A percentile compares a stretch with the other conserved stretches of the same genome.
These are phyloP conservation scores for Allolobophora icterica DNA, from an alignment of 2,888 invertebrate species.

Conservation along the genomic window DNA sequence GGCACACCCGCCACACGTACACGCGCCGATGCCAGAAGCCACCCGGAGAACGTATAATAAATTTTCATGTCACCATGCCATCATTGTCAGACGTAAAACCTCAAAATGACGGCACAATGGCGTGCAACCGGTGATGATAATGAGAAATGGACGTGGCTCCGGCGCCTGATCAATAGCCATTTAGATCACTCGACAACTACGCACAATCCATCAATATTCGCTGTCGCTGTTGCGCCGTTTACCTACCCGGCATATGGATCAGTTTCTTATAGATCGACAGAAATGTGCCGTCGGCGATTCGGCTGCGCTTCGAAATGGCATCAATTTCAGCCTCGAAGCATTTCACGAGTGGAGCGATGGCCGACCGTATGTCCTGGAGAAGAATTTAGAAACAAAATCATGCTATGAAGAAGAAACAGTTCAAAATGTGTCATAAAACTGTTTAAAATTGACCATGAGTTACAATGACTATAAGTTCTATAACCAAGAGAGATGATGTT, in stretches of 20 bases:
- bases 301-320: conserved; percentile 67
- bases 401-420: not conserved
- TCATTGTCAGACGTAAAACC: not conserved
- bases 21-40: not conserved
- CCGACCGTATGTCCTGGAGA: conserved; percentile 65
- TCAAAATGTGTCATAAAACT: not conserved
- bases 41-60: not conserved
- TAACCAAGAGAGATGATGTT: not conserved
- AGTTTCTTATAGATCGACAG: conserved; percentile 68
- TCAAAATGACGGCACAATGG: not conserved
- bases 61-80: not conserved
- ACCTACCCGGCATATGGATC: conserved; percentile 67
- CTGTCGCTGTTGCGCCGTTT: conserved; percentile 54
- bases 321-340: conserved; percentile 70
- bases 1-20: not conserved
- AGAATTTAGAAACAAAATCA: not conserved
- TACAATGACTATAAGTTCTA: too few relatives aligned
- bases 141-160: not conserved
- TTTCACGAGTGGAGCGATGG: conserved; percentile 69
- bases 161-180: conserved; percentile 6
- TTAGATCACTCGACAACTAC: conserved; percentile 17
- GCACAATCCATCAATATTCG: conserved; percentile 11
- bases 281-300: conserved; percentile 68
- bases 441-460: not conserved
- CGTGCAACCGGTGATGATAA: conserved; percentile 17